phyloP scores from a whole-genome alignment of 2,797 vertebrate species.

The Sebastes trivittatus region DNA sequence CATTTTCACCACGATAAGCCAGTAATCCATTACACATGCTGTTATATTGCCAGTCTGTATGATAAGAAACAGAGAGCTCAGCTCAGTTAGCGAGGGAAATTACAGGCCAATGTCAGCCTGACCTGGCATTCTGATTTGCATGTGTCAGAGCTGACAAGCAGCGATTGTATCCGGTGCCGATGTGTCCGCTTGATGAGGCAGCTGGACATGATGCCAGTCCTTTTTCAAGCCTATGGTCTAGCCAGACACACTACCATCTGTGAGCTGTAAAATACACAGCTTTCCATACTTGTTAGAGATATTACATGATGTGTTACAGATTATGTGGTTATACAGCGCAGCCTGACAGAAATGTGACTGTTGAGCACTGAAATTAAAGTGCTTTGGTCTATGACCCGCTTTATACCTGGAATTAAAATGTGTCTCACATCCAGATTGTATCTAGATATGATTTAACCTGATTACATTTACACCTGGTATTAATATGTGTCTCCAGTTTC shows the following conservation, averaged over 20 bases:
- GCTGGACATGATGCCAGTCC: conserved; percentile 27
- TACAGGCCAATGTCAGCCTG: conserved; percentile 52
- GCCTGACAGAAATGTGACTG: background rate
- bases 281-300: conserved; percentile 9
- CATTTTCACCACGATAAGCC: conserved; percentile 41
- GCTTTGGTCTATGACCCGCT: background rate
- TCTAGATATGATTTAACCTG: background rate
- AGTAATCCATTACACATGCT: conserved; percentile 41
- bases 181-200: conserved; percentile 34
- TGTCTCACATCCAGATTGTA: background rate
- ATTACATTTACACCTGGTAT: background rate
- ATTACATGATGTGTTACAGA: conserved; percentile 4
- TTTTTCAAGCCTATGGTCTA: conserved; percentile 14
- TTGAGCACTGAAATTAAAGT: background rate
- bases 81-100: conserved; percentile 53
- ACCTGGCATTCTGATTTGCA: conserved; percentile 59
- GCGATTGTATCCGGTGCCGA: conserved; percentile 35
- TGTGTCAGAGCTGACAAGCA: conserved; percentile 53
- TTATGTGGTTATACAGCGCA: background rate
- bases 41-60: conserved; percentile 24
- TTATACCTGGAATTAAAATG: background rate
- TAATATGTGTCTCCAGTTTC: background rate
- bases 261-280: conserved; percentile 4
- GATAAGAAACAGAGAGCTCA: conserved; percentile 37
- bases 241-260: conserved; percentile 15